Evolutionary conservation across 2,113 vertebrate species (phyloP).

Genomic region (Xiphias gladius): DNA sequence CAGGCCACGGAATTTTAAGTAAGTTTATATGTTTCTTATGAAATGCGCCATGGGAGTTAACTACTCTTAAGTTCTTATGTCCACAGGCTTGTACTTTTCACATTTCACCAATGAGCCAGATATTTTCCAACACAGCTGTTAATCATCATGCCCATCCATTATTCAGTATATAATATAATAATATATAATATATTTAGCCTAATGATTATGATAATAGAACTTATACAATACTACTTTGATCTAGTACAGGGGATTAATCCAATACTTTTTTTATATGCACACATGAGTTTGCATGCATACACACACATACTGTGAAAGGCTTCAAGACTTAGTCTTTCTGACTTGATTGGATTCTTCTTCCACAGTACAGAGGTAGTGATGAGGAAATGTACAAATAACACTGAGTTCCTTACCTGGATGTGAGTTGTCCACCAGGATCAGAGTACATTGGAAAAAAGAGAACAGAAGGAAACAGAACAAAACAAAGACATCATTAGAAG

Average conservation of each 20-base stretch:
- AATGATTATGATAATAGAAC: no score
- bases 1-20: background rate
- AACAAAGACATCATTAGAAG: conserved; percentile 38
- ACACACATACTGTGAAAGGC: background rate
- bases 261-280: background rate
- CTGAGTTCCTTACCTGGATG: conserved; percentile 55
- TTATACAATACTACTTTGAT: background rate
- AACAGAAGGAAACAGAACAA: conserved; percentile 37
- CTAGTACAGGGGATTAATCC: background rate
- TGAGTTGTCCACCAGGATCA: conserved; percentile 26
- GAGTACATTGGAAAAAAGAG: conserved; percentile 19
- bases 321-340: no score
- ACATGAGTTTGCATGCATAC: background rate
- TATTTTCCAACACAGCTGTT: background rate
- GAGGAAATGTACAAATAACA: conserved; percentile 3
- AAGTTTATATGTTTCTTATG: background rate
- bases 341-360: background rate
- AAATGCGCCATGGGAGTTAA: background rate
- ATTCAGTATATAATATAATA: no score
- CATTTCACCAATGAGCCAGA: background rate
- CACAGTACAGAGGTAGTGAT: background rate
- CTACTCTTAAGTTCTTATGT: background rate
- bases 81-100: background rate
- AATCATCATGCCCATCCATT: no score
- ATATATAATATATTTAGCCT: no score